Base-by-base conservation (phyloP, 1,140 invertebrate species). In the Caenorhabditis brenneri region DNA sequence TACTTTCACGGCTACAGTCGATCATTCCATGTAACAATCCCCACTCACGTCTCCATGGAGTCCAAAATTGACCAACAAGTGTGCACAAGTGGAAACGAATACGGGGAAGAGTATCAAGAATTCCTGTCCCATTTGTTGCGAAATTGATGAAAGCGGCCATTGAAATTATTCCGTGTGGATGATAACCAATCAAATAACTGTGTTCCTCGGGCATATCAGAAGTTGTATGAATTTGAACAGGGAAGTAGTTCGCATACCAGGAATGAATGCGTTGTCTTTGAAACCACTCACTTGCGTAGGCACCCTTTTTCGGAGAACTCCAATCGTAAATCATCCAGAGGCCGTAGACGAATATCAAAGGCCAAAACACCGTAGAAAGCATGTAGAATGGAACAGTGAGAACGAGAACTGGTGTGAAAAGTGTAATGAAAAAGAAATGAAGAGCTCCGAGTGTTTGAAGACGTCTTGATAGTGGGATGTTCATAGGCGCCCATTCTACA, bases 31-130 rank as follows among this genome's bases (percentile, higher is more conserved):
- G 80, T 29, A 1, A 94, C 93, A 9, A 94, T 93, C 87, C 93
- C 92, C 80, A 83, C 88, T 97, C 96, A 78, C 96, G 92, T 82
- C 95, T 94, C 36, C 97, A 92, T 19, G 82, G 82, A 33, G 82
- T 83, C 53, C 48, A 79, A 29, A 83, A 83, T 49, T 83, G 82
- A 46, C 82, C 82, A 29, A 83, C 92, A 0, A 97, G 91, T 0
- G 95, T 95, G 1, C 94, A 93, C 39, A 95, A 87, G 87, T 94
- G 93, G 0, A 94, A 92, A 0, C 92, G 93, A 84, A 97, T 92
- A 12, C 94, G 94, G 0, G 96, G 95, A 90, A 96, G 97, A 0
- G 94, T 83, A 80, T 94, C 91, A n/a, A 92, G 91, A 91, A 95
- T 95, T 27, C 93, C 92, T 0, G 93, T 92, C 16, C 93, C 94